Base-by-base conservation (phyloP, 2,113 vertebrate species). In the Poecilia latipinna region DNA sequence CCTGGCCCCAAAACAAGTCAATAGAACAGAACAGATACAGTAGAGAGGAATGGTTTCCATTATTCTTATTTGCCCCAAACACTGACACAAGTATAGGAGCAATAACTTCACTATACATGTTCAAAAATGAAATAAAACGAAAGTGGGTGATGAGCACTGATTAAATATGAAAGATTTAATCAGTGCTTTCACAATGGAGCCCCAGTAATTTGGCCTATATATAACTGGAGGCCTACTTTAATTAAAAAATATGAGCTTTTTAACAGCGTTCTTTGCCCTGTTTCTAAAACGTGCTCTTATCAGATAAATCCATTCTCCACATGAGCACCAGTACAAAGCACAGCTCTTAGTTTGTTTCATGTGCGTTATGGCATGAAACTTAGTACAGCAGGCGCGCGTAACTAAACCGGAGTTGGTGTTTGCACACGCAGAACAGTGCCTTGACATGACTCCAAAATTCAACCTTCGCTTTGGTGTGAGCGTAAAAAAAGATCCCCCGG, bases 111-210 rank as follows among this genome's bases (percentile, higher is more conserved):
- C 51, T 10, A n/a, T n/a, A 24, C 68, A 28, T 61, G 19, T 32
- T 8, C 5, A 19, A 22, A 12, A 7, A 19, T 63, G 19, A 32
- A 78, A 37, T 60, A 31, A 12, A 37, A 44, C 44, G 2, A 51
- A 62, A 74, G 62, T 63, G 48, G 48, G 6, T 6, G 48, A 22
- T 51, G 48, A 42, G 17, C 48, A 22, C 19, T 51, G 19, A 54
- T 81, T 67, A 76, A 82, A 87, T 84, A 86, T 88, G 88, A 74
- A 83, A 79, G 71, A 61, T 19, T n/a, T 26, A 26, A 26, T 26
- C 26, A 26, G 26, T 26, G 26, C 26, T 26, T 26, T 26, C 26
- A 57, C 72, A 75, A 84, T 31, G 61, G 80, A 48, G 77, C 1
- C 73, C 75, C 26, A 71, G n/a, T 84, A 79, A 42, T 62, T 29